Evolutionary conservation across 35 echinoderm and acorn worm genomes (phyloP).

Genomic region (Anneissia japonica): DNA sequence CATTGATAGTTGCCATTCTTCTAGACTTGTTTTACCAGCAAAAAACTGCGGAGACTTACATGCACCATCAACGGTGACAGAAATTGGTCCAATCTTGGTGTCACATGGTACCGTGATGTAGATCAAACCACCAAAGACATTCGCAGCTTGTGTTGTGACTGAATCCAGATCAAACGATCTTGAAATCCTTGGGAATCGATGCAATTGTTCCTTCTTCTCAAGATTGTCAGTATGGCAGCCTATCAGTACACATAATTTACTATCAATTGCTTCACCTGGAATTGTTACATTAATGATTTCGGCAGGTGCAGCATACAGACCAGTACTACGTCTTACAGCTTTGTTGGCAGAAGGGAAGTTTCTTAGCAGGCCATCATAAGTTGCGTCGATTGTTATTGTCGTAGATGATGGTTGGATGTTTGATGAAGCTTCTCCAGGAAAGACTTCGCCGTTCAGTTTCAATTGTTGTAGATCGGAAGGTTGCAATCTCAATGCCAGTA

Average conservation of each 20-base stretch:
- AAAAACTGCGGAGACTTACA: neutral
- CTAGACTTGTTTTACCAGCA: neutral
- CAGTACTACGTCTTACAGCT: neutral
- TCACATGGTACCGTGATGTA: neutral
- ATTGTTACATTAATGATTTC: neutral
- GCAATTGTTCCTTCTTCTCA: neutral
- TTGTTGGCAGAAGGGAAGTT: neutral
- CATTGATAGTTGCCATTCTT: neutral
- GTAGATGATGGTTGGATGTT: neutral
- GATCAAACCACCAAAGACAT: slow-evolving; percentile 4
- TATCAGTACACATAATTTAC: neutral
- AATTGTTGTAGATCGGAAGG: neutral
- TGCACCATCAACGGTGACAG: neutral
- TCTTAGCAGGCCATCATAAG: neutral
- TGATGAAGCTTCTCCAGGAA: neutral
- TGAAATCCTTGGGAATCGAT: neutral
- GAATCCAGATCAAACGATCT: neutral
- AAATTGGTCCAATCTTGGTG: neutral
- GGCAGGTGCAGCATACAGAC: neutral
- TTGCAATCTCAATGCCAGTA: neutral
- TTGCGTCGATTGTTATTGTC: neutral
- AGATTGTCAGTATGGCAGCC: neutral
- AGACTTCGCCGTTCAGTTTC: neutral
- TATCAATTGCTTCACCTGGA: neutral
- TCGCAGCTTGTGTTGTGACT: neutral